phyloP scores from a whole-genome alignment of 2,797 vertebrate species.

The Poliocrania exsul region DNA sequence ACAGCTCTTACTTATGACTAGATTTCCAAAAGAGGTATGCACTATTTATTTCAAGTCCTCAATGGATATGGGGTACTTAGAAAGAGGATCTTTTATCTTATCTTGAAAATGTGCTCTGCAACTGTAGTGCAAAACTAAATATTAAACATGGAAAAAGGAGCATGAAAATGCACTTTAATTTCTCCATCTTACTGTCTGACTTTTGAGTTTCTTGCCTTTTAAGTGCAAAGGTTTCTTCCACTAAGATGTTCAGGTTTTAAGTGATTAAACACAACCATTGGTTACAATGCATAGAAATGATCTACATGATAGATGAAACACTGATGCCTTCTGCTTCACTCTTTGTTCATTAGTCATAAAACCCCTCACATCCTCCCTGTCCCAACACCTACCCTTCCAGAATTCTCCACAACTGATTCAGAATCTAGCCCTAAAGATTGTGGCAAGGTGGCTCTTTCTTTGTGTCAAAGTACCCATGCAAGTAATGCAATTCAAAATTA shows the following conservation, averaged over 20 bases:
- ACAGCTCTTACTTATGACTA: neutral
- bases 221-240: neutral
- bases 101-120: slow-evolving; percentile 19
- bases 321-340: neutral
- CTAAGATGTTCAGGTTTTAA: neutral
- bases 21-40: neutral
- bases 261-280: neutral
- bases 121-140: neutral
- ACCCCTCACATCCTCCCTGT: neutral
- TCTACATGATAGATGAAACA: neutral
- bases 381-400: neutral
- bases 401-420: neutral
- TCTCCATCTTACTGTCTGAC: neutral
- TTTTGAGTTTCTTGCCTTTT: neutral
- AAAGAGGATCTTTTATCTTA: slow-evolving; percentile 5
- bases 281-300: neutral
- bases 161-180: neutral
- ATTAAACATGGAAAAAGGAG: slow-evolving; percentile 7
- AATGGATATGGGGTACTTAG: neutral
- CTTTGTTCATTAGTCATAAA: neutral
- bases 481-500: neutral
- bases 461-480: neutral
- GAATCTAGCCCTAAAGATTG: neutral
- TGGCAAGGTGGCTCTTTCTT: neutral
- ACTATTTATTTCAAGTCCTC: neutral